Evolutionary conservation across 2,113 vertebrate species (phyloP).

Genomic region (Melospiza georgiana): DNA sequence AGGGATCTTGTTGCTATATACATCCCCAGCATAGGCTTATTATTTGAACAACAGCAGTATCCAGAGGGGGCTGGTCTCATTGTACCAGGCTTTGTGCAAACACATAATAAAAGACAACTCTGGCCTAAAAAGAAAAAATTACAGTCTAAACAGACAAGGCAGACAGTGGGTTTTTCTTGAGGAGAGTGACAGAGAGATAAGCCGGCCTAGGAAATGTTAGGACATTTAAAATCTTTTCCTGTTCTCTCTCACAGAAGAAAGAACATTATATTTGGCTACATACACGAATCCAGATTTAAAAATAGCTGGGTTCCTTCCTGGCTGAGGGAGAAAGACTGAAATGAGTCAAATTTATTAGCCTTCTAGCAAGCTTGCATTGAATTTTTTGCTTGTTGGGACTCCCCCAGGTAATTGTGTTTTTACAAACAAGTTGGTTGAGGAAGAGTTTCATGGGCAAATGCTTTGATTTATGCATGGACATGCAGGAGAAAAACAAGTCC

Average conservation of each 20-base stretch:
- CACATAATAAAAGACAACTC: background rate
- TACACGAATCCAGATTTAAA: constrained; percentile 43
- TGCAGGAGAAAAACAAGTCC: constrained; percentile 13
- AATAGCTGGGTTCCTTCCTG: constrained; percentile 70
- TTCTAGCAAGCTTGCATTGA: constrained; percentile 14
- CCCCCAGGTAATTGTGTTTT: background rate
- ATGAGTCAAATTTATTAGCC: constrained; percentile 46
- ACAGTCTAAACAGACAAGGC: constrained; percentile 21
- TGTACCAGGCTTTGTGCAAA: background rate
- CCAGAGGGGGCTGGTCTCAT: background rate
- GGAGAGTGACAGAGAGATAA: constrained; percentile 52
- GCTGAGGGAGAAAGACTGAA: constrained; percentile 32
- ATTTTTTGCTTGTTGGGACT: constrained; percentile 22
- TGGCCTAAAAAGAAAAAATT: background rate
- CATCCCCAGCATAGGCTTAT: background rate
- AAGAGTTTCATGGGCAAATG: background rate
- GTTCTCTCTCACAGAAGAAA: constrained; percentile 59
- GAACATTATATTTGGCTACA: constrained; percentile 62
- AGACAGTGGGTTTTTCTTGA: constrained; percentile 22
- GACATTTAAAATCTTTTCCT: constrained; percentile 67
- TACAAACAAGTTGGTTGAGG: background rate
- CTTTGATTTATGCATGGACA: constrained; percentile 9
- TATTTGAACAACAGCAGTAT: background rate
- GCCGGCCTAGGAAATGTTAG: constrained; percentile 57
- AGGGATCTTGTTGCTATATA: background rate